Percentiles rank a stretch among this genome's conserved stretches.
Conservation (phyloP, 1,140 invertebrate genomes). For the Drosophila suzukii region DNA sequence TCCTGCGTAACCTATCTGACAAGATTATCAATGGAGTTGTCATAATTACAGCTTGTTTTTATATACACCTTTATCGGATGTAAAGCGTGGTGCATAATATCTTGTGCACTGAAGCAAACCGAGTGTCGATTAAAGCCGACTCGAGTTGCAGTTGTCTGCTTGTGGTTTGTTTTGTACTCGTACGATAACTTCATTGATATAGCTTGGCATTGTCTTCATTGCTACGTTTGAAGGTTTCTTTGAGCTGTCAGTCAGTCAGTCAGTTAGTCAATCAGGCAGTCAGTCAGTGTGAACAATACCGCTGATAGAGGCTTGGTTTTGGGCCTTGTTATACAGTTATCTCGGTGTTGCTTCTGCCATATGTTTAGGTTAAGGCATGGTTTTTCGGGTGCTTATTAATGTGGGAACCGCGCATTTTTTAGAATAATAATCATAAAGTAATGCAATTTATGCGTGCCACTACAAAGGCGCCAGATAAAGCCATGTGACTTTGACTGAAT, state of each 20-base stretch:
- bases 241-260: conserved; percentile 53
- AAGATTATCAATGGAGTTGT: conserved; percentile 34
- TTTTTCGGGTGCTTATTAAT: conserved; percentile 71
- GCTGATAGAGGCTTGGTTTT: conserved; percentile 41
- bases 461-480: conserved; percentile 54
- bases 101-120: conserved; percentile 62
- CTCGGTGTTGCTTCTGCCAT: conserved; percentile 22
- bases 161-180: conserved; percentile 36
- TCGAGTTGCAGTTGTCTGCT: conserved; percentile 41
- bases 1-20: conserved; percentile 28
- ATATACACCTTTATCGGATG: conserved; percentile 57
- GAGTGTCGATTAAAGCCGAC: conserved; percentile 61
- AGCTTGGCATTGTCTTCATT: conserved; percentile 72
- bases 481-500: conserved; percentile 51
- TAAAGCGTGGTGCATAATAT: conserved; percentile 39
- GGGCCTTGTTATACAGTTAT: conserved; percentile 39
- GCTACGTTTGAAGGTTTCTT: conserved; percentile 77
- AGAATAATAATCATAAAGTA: conserved; percentile 76
- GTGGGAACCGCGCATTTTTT: conserved; percentile 74
- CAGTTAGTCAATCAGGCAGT: conserved; percentile 26
- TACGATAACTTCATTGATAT: conserved; percentile 76
- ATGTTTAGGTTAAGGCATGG: conserved; percentile 38
- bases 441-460: conserved; percentile 72
- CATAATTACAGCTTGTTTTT: conserved; percentile 57
- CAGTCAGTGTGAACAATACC: conserved; percentile 69